Conservation (phyloP, 2,888 invertebrate genomes). For the Lottia gigantea region DNA sequence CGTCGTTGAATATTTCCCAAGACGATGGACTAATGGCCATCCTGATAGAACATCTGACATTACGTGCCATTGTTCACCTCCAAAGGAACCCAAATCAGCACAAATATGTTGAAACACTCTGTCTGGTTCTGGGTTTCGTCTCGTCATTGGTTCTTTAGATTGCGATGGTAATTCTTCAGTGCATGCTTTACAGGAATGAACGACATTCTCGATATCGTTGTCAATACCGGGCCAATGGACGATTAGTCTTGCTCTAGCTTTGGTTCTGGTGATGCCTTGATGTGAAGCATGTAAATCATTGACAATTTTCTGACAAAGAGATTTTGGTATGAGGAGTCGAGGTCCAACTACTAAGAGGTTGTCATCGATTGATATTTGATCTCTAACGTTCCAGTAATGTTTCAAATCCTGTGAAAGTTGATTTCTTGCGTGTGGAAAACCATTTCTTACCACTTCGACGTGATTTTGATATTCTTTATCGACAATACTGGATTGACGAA, state of each 20-base stretch:
- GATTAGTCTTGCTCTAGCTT: neutral
- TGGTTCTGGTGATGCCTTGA: neutral
- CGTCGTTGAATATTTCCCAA: neutral
- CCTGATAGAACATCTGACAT: constrained; percentile 2
- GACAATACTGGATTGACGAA: neutral
- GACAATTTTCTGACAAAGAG: neutral
- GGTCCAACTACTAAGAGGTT: neutral
- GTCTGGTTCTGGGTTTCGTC: neutral
- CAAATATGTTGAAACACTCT: neutral
- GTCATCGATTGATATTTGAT: neutral
- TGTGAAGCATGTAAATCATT: neutral
- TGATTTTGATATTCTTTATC: neutral
- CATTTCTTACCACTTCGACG: neutral
- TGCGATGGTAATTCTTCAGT: neutral
- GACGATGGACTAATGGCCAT: neutral
- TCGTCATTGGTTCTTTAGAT: neutral
- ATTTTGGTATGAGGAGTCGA: neutral
- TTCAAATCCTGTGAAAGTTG: neutral
- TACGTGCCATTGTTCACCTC: neutral
- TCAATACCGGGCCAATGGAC: neutral
- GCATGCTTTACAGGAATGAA: neutral
- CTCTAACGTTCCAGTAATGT: neutral
- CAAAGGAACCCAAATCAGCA: neutral
- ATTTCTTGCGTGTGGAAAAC: neutral
- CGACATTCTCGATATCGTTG: neutral